Evolutionary conservation across 2,888 invertebrate genomes (phyloP).

Genomic region (Ochlodes sylvanus): DNA sequence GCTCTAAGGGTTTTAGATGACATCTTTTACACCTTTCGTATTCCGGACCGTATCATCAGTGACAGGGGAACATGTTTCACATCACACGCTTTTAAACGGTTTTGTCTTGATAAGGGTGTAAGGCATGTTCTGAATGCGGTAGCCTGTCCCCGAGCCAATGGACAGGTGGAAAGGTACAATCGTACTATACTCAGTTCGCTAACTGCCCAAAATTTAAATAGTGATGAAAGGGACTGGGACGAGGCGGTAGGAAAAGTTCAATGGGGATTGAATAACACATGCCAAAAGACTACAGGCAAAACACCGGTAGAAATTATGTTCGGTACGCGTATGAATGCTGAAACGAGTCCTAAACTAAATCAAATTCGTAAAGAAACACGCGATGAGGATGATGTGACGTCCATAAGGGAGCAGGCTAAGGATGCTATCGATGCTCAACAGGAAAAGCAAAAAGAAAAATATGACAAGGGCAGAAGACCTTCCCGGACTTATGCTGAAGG

Average conservation of each 20-base stretch:
- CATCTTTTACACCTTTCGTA: conserved; percentile 38
- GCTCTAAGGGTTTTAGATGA: conserved; percentile 26
- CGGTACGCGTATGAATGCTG: conserved; percentile 8
- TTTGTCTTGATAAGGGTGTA: conserved; percentile 17
- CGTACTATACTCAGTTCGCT: conserved; percentile 6
- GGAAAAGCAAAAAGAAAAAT: conserved; percentile 38
- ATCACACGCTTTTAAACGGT: conserved; percentile 24
- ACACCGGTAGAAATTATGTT: neutral
- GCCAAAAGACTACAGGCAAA: neutral
- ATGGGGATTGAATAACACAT: conserved; percentile 2
- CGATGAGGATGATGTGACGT: neutral
- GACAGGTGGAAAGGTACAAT: conserved; percentile 34
- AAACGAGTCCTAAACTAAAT: conserved; percentile 15
- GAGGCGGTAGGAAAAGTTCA: neutral
- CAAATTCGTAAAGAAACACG: conserved; percentile 18
- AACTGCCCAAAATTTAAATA: neutral
- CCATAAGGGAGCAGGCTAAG: neutral
- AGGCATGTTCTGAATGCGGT: conserved; percentile 44
- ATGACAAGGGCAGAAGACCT: conserved; percentile 40
- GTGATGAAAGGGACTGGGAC: conserved; percentile 5
- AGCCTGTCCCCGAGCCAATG: conserved; percentile 41
- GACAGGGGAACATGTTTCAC: conserved; percentile 43
- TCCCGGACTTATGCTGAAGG: conserved; percentile 40
- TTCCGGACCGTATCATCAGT: conserved; percentile 37
- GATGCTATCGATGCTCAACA: conserved; percentile 22